Percentiles rank a stretch among this genome's conserved stretches.
Evolutionary conservation across 2,888 invertebrate genomes (phyloP).

Genomic region (Calliphora vomitoria): DNA sequence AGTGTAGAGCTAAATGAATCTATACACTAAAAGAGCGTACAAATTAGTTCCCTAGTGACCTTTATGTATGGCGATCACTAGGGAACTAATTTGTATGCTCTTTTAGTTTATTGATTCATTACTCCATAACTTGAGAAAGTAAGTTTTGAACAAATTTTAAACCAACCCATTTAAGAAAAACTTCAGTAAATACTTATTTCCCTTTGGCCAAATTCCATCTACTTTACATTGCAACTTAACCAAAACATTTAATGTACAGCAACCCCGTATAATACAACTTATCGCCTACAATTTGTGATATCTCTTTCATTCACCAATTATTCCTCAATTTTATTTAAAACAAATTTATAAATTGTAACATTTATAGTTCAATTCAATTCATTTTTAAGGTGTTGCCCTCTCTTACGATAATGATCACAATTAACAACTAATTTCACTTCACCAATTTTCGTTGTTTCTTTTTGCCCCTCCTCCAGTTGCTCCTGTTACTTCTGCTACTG

Average conservation of each 20-base stretch:
- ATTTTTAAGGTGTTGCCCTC: slow-evolving; percentile 69
- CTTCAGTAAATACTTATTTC: no score
- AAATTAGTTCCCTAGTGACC: no score
- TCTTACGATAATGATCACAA: slow-evolving; percentile 68
- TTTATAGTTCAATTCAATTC: slow-evolving; percentile 68
- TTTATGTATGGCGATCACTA: no score
- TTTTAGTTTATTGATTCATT: no score
- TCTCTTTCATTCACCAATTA: slow-evolving; percentile 29
- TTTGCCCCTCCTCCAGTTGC: slow-evolving; percentile 46
- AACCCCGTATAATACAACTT: neutral
- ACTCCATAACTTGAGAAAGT: no score
- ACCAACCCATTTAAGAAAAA: no score
- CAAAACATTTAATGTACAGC: neutral
- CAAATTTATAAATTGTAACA: slow-evolving; percentile 68
- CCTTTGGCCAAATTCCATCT: neutral
- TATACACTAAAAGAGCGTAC: no score
- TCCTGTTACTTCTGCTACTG: slow-evolving; percentile 21
- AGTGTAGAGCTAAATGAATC: no score
- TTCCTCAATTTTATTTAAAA: slow-evolving; percentile 49
- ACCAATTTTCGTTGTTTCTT: slow-evolving; percentile 43
- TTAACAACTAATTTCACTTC: slow-evolving; percentile 72
- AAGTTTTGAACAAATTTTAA: no score
- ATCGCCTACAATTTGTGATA: slow-evolving; percentile 35
- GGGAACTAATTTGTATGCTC: no score
- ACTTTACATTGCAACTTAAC: neutral